phyloP scores from a whole-genome alignment of 2,113 vertebrate species.

The Hypocryptadius cinnamomeus region DNA sequence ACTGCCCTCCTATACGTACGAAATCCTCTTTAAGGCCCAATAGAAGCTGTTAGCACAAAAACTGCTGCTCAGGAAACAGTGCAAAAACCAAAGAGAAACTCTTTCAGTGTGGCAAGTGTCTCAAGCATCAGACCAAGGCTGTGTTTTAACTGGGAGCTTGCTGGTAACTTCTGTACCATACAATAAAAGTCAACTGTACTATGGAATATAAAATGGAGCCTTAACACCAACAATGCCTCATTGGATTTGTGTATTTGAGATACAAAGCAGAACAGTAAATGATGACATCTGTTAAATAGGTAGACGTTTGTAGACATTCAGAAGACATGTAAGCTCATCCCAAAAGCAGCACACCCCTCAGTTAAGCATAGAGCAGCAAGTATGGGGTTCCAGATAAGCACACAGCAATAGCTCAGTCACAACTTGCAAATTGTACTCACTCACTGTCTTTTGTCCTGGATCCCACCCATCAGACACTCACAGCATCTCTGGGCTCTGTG shows the following conservation, averaged over 20 bases:
- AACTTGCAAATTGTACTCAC: not conserved
- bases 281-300: not conserved
- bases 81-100: not conserved
- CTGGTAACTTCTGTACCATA: not conserved
- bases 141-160: not conserved
- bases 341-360: not conserved
- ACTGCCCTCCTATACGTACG: not conserved
- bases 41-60: not conserved
- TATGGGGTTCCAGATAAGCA: not conserved
- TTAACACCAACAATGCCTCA: not conserved
- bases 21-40: not conserved
- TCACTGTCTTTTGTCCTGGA: not conserved
- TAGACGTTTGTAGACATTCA: not conserved
- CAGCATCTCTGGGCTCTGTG: not conserved
- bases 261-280: not conserved
- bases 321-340: not conserved
- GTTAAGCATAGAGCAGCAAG: not conserved
- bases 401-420: not conserved
- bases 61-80: not conserved
- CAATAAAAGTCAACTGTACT: fast-evolving
- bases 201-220: not conserved
- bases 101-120: not conserved
- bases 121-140: not conserved
- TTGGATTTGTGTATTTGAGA: not conserved
- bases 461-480: not conserved